Conservation (phyloP, 2,797 vertebrate species). For the Urocyon cinereoargenteus region DNA sequence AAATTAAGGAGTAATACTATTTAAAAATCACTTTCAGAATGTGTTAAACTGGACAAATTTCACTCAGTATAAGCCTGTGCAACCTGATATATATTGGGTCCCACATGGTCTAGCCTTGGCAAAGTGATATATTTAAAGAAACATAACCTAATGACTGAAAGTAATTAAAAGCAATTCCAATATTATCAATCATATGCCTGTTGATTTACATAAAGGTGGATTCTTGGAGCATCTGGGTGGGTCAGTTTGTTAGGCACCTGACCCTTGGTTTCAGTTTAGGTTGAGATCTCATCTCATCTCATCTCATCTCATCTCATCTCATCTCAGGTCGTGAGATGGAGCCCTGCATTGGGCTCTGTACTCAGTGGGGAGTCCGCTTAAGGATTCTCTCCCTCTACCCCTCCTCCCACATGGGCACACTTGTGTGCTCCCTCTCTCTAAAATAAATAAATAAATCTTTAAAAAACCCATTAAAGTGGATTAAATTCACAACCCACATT, state of each 20-base stretch:
- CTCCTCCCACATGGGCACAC: neutral
- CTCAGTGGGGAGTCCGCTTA: neutral
- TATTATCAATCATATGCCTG: neutral
- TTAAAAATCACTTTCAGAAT: conserved; percentile 31
- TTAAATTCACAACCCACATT: neutral
- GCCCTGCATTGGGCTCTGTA: neutral
- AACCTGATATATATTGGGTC: neutral
- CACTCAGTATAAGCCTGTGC: neutral
- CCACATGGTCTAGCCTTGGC: neutral
- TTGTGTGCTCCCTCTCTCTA: neutral
- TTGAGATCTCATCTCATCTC: neutral
- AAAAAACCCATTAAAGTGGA: neutral
- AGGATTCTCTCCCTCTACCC: neutral
- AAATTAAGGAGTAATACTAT: neutral
- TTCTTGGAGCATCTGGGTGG: neutral
- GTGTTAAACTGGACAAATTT: conserved; percentile 23
- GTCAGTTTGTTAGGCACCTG: neutral
- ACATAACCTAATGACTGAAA: neutral
- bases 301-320: no score
- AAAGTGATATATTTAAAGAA: neutral
- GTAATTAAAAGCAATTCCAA: neutral
- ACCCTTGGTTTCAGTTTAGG: neutral
- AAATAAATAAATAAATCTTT: neutral
- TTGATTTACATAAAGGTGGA: neutral
- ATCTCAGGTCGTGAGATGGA: neutral